These are phyloP conservation scores for Sitophilus oryzae DNA, from an alignment of 1,140 invertebrate genomes.

Conservation along the genomic window DNA sequence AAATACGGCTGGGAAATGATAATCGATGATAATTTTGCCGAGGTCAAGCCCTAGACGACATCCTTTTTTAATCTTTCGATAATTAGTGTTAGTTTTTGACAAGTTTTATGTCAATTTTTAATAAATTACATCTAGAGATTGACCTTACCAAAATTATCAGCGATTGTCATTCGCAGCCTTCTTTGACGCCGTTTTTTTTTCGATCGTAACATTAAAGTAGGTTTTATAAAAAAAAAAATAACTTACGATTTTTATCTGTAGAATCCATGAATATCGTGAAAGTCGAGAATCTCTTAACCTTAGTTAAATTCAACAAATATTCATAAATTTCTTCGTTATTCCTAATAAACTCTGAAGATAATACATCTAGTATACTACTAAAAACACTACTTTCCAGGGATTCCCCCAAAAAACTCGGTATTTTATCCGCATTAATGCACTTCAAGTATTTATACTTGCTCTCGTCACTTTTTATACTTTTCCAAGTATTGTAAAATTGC, in stretches of 20 bases:
- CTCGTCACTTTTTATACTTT: constrained; percentile 23
- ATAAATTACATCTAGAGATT: too few species aligned
- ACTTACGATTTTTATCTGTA: constrained; percentile 38
- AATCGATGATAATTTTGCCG: too few species aligned
- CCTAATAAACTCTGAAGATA: constrained; percentile 28
- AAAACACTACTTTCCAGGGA: constrained; percentile 35
- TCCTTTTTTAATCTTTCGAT: neutral
- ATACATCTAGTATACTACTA: constrained; percentile 34
- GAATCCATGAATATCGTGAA: constrained; percentile 35
- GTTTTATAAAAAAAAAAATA: too few species aligned
- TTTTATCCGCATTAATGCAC: constrained; percentile 27
- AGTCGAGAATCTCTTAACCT: constrained; percentile 35
- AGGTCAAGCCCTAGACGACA: too few species aligned
- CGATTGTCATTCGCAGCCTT: too few species aligned
- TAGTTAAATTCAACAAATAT: constrained; percentile 27
- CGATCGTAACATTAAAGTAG: neutral
- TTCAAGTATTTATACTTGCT: constrained; percentile 34
- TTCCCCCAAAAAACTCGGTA: constrained; percentile 35
- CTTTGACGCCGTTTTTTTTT: too few species aligned
- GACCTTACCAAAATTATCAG: too few species aligned
- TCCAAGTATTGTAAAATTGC: constrained; percentile 36
- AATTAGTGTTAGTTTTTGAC: too few species aligned
- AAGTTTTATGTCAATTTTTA: too few species aligned
- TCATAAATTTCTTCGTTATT: constrained; percentile 27
- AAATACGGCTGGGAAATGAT: too few species aligned